phyloP scores from a whole-genome alignment of 2,888 invertebrate species.

The Achlya flavicornis region DNA sequence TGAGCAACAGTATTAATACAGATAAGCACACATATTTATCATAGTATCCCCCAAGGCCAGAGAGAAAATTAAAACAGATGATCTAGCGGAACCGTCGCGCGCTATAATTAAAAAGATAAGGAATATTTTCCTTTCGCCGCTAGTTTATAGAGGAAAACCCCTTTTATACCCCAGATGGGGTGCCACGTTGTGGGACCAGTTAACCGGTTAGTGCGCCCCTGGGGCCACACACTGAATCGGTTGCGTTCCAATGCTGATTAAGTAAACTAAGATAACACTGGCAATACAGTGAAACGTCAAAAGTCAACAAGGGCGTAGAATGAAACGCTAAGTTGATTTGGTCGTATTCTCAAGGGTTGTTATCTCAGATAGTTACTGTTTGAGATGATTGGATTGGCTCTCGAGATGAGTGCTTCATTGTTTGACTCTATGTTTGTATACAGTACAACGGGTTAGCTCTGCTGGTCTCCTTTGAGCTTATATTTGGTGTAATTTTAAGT shows the following conservation, averaged over 20 bases:
- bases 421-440: slow-evolving; percentile 59
- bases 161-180: slow-evolving; percentile 52
- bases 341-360: slow-evolving; percentile 78
- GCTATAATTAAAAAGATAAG: slow-evolving; percentile 84
- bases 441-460: slow-evolving; percentile 14
- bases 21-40: slow-evolving; percentile 34
- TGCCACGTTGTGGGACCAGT: slow-evolving; percentile 54
- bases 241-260: slow-evolving; percentile 76
- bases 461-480: background rate
- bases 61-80: slow-evolving; percentile 81
- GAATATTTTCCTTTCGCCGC: slow-evolving; percentile 72
- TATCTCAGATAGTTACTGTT: slow-evolving; percentile 77
- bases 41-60: slow-evolving; percentile 56
- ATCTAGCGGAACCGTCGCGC: slow-evolving; percentile 71
- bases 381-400: slow-evolving; percentile 81
- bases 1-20: background rate
- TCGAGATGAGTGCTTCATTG: slow-evolving; percentile 68
- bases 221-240: slow-evolving; percentile 71
- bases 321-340: slow-evolving; percentile 80
- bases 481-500: background rate
- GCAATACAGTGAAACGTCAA: slow-evolving; percentile 75
- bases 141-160: slow-evolving; percentile 68
- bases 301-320: slow-evolving; percentile 80
- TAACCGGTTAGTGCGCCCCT: slow-evolving; percentile 75
- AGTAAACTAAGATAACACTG: slow-evolving; percentile 83